Base-by-base conservation (phyloP, 1,140 invertebrate species). In the Babylonia areolata region DNA sequence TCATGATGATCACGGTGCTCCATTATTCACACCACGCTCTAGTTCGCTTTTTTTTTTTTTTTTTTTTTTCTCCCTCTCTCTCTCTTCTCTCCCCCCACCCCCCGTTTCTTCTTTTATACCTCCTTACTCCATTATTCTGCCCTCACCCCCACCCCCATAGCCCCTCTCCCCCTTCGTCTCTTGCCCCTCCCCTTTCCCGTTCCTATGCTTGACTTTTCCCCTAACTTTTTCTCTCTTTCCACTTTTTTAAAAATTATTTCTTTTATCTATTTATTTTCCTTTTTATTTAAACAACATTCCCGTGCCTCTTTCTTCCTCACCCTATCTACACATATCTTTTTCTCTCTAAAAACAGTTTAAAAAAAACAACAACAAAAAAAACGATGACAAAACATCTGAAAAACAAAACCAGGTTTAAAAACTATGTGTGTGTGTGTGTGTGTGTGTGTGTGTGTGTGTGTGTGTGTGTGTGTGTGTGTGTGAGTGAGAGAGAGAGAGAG, bases 1-100 rank as follows among this genome's bases (percentile, higher is more conserved):
- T 35, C 71, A 73, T 35, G 71, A 35, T 73, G 71, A 31, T 73
- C 71, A 31, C 12, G 71, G 31, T 73, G 71, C 71, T 73, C 71
- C 28, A 35, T 73, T 73, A 73, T 73, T 73, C 71, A 31, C 71
- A 33, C 35, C 75, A 77, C 37, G 39, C 12, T 35, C 35, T 11
- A 40, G 6, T 40, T 23, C 2, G 20, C 33, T 77, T 77, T 20
- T 11, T 77, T 40, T 40, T 20, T 35, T 75, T 35, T 35, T 31
- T 31, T 51, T 64, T 64, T 64, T 64, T 64, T 64, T 64, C 0
- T 0, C 1, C 58, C 58, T 6, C 58, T 6, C 9, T 23, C 9
- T 23, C 1, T 23, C 58, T 20, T 64, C 58, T 64, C 58, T 64
- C 58, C 20, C 28, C 58, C 20, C 28, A 3, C 58, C 23, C 58